Conservation (phyloP, 2,797 vertebrate species). For the Bufotes viridis region DNA sequence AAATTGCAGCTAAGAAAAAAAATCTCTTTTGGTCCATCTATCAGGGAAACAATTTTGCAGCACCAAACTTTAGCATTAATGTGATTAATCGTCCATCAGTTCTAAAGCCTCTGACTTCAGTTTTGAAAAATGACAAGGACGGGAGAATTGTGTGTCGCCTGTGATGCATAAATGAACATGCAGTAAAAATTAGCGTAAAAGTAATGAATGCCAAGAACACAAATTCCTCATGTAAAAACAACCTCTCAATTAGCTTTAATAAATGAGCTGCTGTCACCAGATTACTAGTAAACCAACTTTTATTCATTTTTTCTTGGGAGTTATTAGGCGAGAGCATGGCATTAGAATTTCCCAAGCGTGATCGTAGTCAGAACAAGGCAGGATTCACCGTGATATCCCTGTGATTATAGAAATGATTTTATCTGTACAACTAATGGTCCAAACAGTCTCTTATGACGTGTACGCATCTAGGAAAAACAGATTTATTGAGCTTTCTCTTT, state of each 20-base stretch:
- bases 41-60: conserved; percentile 54
- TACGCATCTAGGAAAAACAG: background rate
- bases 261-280: conserved; percentile 55
- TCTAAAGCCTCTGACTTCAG: conserved; percentile 59
- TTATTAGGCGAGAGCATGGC: conserved; percentile 24
- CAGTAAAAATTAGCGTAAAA: conserved; percentile 51
- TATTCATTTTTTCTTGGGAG: conserved; percentile 47
- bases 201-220: conserved; percentile 58
- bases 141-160: conserved; percentile 52
- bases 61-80: conserved; percentile 62
- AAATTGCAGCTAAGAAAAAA: conserved; percentile 44
- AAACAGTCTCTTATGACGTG: background rate
- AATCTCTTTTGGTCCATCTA: conserved; percentile 51
- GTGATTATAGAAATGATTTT: conserved; percentile 23
- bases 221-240: conserved; percentile 62
- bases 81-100: conserved; percentile 61
- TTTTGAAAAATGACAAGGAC: conserved; percentile 60
- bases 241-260: conserved; percentile 62
- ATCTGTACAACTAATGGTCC: background rate
- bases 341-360: conserved; percentile 14
- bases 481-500: background rate
- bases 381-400: background rate
- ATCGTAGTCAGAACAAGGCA: background rate
- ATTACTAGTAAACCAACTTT: conserved; percentile 55
- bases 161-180: conserved; percentile 54